Evolutionary conservation across 2,888 invertebrate species (phyloP).

Genomic region (Amitus sp.): DNA sequence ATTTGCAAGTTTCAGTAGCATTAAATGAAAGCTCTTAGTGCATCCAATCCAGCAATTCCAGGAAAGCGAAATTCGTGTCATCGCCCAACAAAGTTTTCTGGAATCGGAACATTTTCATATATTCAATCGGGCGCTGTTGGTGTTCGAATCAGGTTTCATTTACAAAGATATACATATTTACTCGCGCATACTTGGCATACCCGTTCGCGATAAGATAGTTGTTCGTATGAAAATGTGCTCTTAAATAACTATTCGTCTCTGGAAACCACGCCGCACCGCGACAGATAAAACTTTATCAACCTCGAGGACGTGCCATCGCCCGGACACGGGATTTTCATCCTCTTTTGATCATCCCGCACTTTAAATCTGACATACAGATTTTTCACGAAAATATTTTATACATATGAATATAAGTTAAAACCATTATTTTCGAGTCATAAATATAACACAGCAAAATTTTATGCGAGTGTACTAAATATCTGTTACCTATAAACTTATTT

Average conservation of each 20-base stretch:
- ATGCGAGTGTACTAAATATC: no score
- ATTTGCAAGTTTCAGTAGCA: no score
- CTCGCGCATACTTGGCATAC: conserved; percentile 37
- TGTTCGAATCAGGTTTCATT: conserved; percentile 31
- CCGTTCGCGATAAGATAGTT: conserved; percentile 27
- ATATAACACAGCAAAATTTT: no score
- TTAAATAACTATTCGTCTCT: conserved; percentile 24
- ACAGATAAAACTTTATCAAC: conserved; percentile 27
- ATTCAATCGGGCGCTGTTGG: conserved; percentile 28
- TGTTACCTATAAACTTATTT: no score
- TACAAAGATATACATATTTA: conserved; percentile 25
- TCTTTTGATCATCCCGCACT: background rate
- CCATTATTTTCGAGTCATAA: no score
- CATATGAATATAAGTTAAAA: no score
- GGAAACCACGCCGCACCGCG: conserved; percentile 23
- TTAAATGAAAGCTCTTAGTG: no score
- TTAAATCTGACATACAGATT: background rate
- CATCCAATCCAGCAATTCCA: no score
- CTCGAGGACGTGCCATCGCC: no score
- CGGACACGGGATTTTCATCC: no score
- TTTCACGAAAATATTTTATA: no score
- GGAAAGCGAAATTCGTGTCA: no score
- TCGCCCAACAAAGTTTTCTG: conserved; percentile 15
- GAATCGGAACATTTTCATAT: conserved; percentile 32
- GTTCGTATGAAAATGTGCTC: conserved; percentile 33